A percentile compares a stretch with the other conserved stretches of the same genome.
phyloP scores from a whole-genome alignment of 1,140 invertebrate species.

The Drosophila nikananu region DNA sequence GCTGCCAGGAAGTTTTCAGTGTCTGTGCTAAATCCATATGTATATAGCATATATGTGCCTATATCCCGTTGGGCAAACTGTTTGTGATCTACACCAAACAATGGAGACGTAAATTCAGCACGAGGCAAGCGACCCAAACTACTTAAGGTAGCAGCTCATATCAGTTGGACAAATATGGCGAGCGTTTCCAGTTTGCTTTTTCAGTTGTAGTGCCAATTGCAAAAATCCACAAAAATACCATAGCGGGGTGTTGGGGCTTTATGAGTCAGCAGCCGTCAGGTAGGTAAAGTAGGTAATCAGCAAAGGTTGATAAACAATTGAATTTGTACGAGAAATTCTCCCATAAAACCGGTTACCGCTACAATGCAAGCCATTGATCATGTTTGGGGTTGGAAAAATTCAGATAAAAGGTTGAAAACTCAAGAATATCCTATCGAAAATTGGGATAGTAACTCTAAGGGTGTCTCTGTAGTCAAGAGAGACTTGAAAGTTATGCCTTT shows the following conservation, averaged over 20 bases:
- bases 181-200: conserved; percentile 9
- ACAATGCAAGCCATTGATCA: conserved; percentile 30
- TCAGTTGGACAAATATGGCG: conserved; percentile 37
- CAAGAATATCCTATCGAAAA: not conserved
- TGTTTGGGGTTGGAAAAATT: not conserved
- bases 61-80: conserved; percentile 3
- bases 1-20: conserved; percentile 3
- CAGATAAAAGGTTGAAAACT: conserved; percentile 5
- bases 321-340: conserved; percentile 4
- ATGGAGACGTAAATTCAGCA: conserved; percentile 17
- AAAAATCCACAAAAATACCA: conserved; percentile 41
- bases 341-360: conserved; percentile 33
- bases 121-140: conserved; percentile 2
- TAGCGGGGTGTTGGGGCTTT: conserved; percentile 1
- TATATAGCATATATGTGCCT: not conserved
- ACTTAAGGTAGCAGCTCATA: conserved; percentile 15
- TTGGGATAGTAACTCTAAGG: not conserved
- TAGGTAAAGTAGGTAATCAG: conserved; percentile 32
- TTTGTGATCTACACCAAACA: conserved; percentile 3
- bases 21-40: conserved; percentile 2
- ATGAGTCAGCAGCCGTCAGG: conserved; percentile 23
- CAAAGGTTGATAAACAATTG: conserved; percentile 7
- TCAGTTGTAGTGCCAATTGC: conserved; percentile 42
- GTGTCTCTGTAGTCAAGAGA: not conserved
- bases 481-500: not conserved